A percentile compares a stretch with the other conserved stretches of the same genome.
phyloP scores from a whole-genome alignment of 2,113 vertebrate genomes.

The Carassius gibelio region DNA sequence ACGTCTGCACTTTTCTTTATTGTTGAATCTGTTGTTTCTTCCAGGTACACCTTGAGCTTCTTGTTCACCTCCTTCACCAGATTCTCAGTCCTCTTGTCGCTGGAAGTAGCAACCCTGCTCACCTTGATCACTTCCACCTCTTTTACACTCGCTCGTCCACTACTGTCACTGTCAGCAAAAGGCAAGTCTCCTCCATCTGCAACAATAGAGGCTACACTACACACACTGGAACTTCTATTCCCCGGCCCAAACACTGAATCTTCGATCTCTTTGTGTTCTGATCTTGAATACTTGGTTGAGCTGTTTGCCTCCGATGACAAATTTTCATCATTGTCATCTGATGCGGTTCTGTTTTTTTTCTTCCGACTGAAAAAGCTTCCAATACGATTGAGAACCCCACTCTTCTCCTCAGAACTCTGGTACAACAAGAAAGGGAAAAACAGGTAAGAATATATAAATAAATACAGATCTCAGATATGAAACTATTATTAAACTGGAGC shows the following conservation, averaged over 20 bases:
- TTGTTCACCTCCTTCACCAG: constrained; percentile 69
- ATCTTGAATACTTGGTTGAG: background rate
- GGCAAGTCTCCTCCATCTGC: constrained; percentile 59
- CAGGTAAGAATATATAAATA: background rate
- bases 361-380: constrained; percentile 66
- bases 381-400: constrained; percentile 65
- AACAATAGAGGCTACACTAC: constrained; percentile 54
- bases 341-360: constrained; percentile 62
- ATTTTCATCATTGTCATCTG: constrained; percentile 49
- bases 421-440: background rate
- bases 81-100: constrained; percentile 43
- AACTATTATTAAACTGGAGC: background rate
- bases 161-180: constrained; percentile 73
- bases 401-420: constrained; percentile 71
- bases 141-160: constrained; percentile 68
- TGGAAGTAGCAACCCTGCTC: constrained; percentile 24
- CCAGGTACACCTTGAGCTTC: constrained; percentile 68
- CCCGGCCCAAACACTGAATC: background rate
- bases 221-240: constrained; percentile 50
- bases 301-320: background rate
- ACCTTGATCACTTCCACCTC: constrained; percentile 57
- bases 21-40: constrained; percentile 55
- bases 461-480: background rate
- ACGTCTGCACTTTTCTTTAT: constrained; percentile 42
- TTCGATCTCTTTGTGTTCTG: constrained; percentile 44